These are phyloP conservation scores for Lycaena phlaeas DNA, from an alignment of 2,888 invertebrate species.

Conservation along the genomic window DNA sequence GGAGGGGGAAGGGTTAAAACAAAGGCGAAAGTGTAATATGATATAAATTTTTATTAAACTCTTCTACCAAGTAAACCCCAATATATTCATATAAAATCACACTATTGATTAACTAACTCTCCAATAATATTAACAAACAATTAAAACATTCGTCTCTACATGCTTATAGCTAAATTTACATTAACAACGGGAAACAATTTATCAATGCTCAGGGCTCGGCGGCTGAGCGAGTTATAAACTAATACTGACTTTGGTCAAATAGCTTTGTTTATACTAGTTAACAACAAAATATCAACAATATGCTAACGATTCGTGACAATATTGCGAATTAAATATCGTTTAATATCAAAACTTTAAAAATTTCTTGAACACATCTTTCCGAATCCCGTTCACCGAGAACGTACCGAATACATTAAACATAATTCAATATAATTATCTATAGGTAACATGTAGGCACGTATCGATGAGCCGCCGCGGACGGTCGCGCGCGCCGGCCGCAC, in stretches of 20 bases:
- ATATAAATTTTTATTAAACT: constrained; percentile 63
- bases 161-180: constrained; percentile 44
- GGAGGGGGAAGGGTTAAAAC: constrained; percentile 20
- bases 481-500: too few relatives aligned
- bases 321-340: constrained; percentile 63
- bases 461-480: too few relatives aligned
- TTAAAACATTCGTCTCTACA: constrained; percentile 44
- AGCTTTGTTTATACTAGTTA: constrained; percentile 70
- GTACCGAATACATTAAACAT: constrained; percentile 45
- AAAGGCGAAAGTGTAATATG: constrained; percentile 41
- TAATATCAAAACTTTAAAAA: constrained; percentile 55
- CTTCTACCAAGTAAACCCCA: constrained; percentile 72
- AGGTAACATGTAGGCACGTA: constrained; percentile 73
- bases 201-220: constrained; percentile 52
- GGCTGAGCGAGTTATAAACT: constrained; percentile 58
- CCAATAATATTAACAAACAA: constrained; percentile 72
- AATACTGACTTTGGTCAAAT: constrained; percentile 74
- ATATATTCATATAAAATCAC: constrained; percentile 74
- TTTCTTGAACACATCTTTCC: constrained; percentile 62
- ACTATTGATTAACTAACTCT: constrained; percentile 59
- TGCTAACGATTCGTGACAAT: constrained; percentile 58
- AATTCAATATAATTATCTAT: constrained; percentile 51
- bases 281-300: constrained; percentile 66
- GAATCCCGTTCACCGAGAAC: constrained; percentile 46
- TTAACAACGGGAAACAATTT: constrained; percentile 52